Percentiles rank a stretch among this genome's conserved stretches.
Evolutionary conservation across 2,797 vertebrate genomes (phyloP).

Genomic region (Rallus crepitans): DNA sequence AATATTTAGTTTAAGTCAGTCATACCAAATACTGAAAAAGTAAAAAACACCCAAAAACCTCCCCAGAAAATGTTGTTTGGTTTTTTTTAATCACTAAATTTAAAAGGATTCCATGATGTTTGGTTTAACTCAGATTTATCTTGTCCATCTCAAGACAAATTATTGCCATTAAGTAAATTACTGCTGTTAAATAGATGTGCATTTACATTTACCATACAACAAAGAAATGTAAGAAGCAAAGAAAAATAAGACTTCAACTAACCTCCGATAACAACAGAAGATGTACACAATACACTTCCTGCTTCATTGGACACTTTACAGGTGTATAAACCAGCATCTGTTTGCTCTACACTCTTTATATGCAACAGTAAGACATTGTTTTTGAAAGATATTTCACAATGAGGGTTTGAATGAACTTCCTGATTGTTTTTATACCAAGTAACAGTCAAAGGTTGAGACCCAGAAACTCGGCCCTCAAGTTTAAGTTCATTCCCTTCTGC

Average conservation of each 20-base stretch:
- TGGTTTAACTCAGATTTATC: not conserved
- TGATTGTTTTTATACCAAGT: constrained; percentile 90
- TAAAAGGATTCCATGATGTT: not conserved
- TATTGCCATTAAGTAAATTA: not conserved
- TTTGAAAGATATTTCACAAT: constrained; percentile 91
- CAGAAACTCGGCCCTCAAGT: constrained; percentile 91
- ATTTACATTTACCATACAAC: not conserved
- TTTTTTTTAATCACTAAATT: not conserved
- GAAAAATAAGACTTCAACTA: constrained; percentile 34
- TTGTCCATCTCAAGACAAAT: not conserved
- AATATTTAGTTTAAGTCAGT: not conserved
- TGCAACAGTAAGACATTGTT: constrained; percentile 87
- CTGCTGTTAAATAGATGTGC: not conserved
- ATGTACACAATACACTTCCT: constrained; percentile 84
- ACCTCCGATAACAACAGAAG: constrained; percentile 91
- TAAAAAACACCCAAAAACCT: not conserved
- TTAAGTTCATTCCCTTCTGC: constrained; percentile 91
- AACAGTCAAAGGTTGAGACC: constrained; percentile 91
- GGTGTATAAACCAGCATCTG: constrained; percentile 88
- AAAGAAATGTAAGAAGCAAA: not conserved
- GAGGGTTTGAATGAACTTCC: constrained; percentile 86
- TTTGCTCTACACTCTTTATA: constrained; percentile 83
- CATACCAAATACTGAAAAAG: not conserved
- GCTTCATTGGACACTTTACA: constrained; percentile 93
- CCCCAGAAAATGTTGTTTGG: not conserved